Evolutionary conservation across 2,113 vertebrate genomes (phyloP).

Genomic region (Casuarius casuarius): DNA sequence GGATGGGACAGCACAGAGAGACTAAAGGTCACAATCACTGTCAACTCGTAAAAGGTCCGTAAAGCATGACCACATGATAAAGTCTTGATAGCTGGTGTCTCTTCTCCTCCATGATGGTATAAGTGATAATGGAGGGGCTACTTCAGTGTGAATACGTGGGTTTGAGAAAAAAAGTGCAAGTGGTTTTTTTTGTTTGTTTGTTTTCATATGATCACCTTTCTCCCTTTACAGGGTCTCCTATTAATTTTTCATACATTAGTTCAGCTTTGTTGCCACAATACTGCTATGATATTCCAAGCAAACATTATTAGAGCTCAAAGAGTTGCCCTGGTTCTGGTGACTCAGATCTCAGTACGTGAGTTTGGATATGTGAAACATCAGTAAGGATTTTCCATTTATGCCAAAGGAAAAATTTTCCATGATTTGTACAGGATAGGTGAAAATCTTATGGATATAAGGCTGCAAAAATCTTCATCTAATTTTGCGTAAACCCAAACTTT

Average conservation of each 20-base stretch:
- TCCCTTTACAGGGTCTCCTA: background rate
- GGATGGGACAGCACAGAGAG: background rate
- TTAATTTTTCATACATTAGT: background rate
- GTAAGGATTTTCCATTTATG: background rate
- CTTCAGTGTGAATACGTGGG: background rate
- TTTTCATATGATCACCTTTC: background rate
- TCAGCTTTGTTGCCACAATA: background rate
- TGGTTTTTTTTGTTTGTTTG: background rate
- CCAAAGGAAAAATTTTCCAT: background rate
- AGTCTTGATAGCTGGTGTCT: background rate
- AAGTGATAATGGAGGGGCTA: background rate
- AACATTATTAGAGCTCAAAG: background rate
- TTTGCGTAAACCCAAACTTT: background rate
- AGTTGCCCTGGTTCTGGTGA: background rate
- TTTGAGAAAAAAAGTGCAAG: background rate
- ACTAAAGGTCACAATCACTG: background rate
- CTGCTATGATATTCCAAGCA: background rate
- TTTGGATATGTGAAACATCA: background rate
- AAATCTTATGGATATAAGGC: background rate
- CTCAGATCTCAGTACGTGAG: background rate
- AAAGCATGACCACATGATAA: background rate
- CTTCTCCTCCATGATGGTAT: background rate
- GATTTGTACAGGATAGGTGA: background rate
- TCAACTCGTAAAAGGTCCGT: background rate
- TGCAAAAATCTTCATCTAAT: background rate